Evolutionary conservation across 2,888 invertebrate genomes (phyloP).

Genomic region (Clivina fossor): DNA sequence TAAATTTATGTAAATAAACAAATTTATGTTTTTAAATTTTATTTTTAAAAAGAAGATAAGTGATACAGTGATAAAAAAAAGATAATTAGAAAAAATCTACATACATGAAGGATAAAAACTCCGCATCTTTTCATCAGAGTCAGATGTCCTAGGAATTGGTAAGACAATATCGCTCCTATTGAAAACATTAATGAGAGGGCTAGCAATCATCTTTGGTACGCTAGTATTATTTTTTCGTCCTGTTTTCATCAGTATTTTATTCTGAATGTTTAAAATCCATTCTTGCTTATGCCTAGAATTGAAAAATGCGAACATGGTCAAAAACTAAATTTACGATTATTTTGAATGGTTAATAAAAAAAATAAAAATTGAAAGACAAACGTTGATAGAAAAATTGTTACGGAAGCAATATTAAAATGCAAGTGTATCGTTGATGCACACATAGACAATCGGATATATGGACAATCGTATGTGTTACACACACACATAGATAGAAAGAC

Average conservation of each 20-base stretch:
- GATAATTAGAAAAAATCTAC: slow-evolving; percentile 38
- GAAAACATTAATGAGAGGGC: not conserved
- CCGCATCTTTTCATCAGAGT: slow-evolving; percentile 46
- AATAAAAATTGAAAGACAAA: not conserved
- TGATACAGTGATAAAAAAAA: not conserved
- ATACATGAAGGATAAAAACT: slow-evolving; percentile 51
- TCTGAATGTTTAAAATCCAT: not conserved
- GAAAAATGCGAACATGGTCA: too few relatives aligned
- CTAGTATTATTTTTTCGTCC: slow-evolving; percentile 11
- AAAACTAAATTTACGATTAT: too few relatives aligned
- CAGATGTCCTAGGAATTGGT: not conserved
- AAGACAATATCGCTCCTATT: slow-evolving; percentile 1
- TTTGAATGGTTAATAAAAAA: slow-evolving; percentile 10
- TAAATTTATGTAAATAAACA: too few relatives aligned
- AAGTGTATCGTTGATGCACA: not conserved
- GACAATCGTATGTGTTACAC: not conserved
- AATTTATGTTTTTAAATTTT: too few relatives aligned
- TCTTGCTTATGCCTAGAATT: not conserved
- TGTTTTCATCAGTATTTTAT: slow-evolving; percentile 1
- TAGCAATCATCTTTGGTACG: slow-evolving; percentile 1
- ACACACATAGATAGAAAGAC: not conserved
- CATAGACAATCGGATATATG: not conserved
- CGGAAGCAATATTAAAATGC: slow-evolving; percentile 9
- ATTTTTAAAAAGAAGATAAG: too few relatives aligned
- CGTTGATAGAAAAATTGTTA: slow-evolving; percentile 2